Evolutionary conservation across 2,797 vertebrate genomes (phyloP), one percentile per base, ranked within the genome.

Genomic region (Ammospiza maritima): DNA sequence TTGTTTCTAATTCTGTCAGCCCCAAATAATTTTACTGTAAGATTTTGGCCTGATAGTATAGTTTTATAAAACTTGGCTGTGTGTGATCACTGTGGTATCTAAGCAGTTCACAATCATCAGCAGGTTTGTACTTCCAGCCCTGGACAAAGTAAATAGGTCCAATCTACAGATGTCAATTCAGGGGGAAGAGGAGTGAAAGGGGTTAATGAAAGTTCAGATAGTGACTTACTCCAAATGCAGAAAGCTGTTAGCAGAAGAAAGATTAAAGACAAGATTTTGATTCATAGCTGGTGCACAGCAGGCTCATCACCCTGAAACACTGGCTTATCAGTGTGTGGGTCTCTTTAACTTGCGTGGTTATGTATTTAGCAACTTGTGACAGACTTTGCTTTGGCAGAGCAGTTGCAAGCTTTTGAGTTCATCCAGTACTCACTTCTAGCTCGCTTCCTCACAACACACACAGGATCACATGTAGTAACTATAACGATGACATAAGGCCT

Each of bases 291-390:
- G 30, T 56, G 30, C 60, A 36, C 30, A 77, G 87, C 72, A 75
- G 44, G 47, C 78, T 77, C 16, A 6, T 45, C 0, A 2, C 53
- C 20, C 75, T 71, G 57, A 65, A 89, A 67, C 51, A 54, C 64
- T 40, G 50, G 56, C 25, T 92, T 72, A 23, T 1, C 44, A 72
- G 60, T 32, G 69, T 58, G 56, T 42, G 85, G 36, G 40, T 69
- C 82, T 88, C 78, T 92, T 74, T 88, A 88, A 61, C 65, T 88
- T 84, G 50, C 0, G 1, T 85, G 57, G 74, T 88, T 81, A 53
- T 47, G 75, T 77, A 51, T 94, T 94, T 83, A 94, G 85, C 72
- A 92, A 62, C 82, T 83, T 90, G 65, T 85, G 95, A 91, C 77
- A 95, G 92, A 85, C 83, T 85, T 82, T 61, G 72, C n/a, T 75